Base-by-base conservation (phyloP, 2,888 invertebrate genomes). In the Latrodectus hesperus region DNA sequence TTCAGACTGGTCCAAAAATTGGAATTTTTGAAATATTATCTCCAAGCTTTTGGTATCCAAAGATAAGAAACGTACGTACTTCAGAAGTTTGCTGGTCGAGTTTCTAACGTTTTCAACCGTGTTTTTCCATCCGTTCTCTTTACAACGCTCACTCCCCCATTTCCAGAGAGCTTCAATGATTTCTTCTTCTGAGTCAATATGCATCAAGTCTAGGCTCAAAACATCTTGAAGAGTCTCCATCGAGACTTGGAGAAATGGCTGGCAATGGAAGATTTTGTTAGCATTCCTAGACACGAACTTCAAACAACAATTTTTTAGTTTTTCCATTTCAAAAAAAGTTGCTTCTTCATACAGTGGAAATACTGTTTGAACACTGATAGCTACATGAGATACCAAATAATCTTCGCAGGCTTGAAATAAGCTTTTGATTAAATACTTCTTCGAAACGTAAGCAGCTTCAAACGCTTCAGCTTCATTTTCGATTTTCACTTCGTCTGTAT, bases 371-470 rank as follows among this genome's bases (percentile, higher is more conserved):
- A 70, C 17, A 67, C 52, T 70, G 2, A 88, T 12, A 10, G 53
- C 22, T 9, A 52, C 49, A 11, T 84, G 68, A 14, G 70, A n/a
- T n/a, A 88, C 17, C 5, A 88, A 38, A 53, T 80, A 88, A 8
- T 22, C 67, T 55, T 88, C 88, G 60, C 84, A 88, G 51, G 53
- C 60, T 11, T 64, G 51, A 53, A 88, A 84, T 1, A 88, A 52
- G 14, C 67, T 73, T 17, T 76, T 67, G 38, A 88, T 79, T 17
- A 88, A 6, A 22, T 88, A 88, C 60, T 88, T 88, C 26, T 88
- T 79, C 10, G 84, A 55, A 2, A 38, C 65, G 26, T 84, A 88
- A 5, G 88, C 83, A 5, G 88, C 68, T 76, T 88, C 88, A 22
- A 84, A 75, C 12, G 88, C 88, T 38, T 88, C 84, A 9, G 67